A percentile compares a stretch with the other conserved stretches of the same genome.
Conservation (phyloP, 2,888 invertebrate genomes). For the Agrotis clavis region DNA sequence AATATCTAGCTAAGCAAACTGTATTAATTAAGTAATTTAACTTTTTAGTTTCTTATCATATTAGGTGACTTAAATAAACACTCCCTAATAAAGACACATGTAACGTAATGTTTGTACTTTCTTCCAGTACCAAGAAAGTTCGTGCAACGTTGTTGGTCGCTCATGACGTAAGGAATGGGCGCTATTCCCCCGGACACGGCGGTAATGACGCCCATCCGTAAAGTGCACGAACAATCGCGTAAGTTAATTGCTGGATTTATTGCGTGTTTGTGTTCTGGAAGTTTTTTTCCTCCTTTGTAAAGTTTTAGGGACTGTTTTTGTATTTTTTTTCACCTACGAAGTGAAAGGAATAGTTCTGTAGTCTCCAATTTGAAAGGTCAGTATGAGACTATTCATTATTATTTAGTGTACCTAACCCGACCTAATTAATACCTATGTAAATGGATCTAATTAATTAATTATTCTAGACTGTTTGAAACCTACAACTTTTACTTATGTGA, state of each 20-base stretch:
- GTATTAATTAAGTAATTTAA: too few relatives aligned
- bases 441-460: neutral
- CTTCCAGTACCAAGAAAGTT: too few relatives aligned
- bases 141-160: neutral
- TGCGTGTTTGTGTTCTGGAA: conserved; percentile 32
- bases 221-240: conserved; percentile 37
- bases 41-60: too few relatives aligned
- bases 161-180: conserved; percentile 31
- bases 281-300: conserved; percentile 6
- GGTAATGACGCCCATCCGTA: conserved; percentile 56
- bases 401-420: too few relatives aligned
- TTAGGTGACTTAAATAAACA: too few relatives aligned
- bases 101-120: neutral
- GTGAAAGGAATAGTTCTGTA: too few relatives aligned
- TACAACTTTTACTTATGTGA: neutral
- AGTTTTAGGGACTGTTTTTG: neutral
- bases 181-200: conserved; percentile 31
- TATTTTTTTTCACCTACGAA: too few relatives aligned
- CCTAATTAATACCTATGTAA: neutral
- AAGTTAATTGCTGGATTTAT: conserved; percentile 53
- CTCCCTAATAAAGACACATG: conserved; percentile 20
- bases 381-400: neutral
- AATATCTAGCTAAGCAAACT: too few relatives aligned
- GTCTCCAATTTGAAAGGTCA: neutral
- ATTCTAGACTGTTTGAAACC: neutral